Base-by-base conservation (phyloP, 2,888 invertebrate species). In the Crepidodera aurea region DNA sequence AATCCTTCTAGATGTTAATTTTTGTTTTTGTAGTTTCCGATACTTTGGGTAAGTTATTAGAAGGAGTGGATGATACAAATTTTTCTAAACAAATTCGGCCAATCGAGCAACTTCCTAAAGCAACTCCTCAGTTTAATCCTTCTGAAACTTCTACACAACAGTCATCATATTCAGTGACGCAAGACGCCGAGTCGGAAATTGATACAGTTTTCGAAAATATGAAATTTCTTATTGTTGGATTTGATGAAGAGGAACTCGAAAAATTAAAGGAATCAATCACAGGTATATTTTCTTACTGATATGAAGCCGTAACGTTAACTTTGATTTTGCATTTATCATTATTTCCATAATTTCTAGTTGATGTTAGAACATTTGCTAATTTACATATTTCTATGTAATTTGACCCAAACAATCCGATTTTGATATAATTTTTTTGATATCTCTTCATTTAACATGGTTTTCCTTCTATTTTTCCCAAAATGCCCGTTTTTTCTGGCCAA, bases 261-360 rank as follows among this genome's bases (percentile, higher is more conserved):
- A 75, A 81, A 62, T 68, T 85, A 53, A 72, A 75, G 53, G 79
- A 82, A 48, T 82, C 83, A 63, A 86, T 88, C 51, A 84, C 84
- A 70, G 79, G 79, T n/a, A 79, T 27, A 8, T 25, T 15, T 19
- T 12, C 18, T 8, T 29, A 3, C 10, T 29, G 29, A 8, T 2
- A 8, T 3, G 8, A 29, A 2, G 2, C 4, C 10, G 10, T 2
- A 29, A 8, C 10, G 4, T 10, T 29, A 29, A 2, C 10, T 2
- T 29, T 29, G 10, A 6, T 4, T 4, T 4, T 6, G 6, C 6
- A 25, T 25, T 25, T 25, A 25, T n/a, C n/a, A n/a, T n/a, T n/a
- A n/a, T n/a, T n/a, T n/a, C n/a, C n/a, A n/a, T n/a, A n/a, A n/a
- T n/a, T n/a, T n/a, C n/a, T n/a, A n/a, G n/a, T n/a, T n/a, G n/a